A percentile compares a stretch with the other conserved stretches of the same genome.
These are phyloP conservation scores for Ormia ochracea DNA, from an alignment of 2,888 invertebrate genomes.

Conservation along the genomic window DNA sequence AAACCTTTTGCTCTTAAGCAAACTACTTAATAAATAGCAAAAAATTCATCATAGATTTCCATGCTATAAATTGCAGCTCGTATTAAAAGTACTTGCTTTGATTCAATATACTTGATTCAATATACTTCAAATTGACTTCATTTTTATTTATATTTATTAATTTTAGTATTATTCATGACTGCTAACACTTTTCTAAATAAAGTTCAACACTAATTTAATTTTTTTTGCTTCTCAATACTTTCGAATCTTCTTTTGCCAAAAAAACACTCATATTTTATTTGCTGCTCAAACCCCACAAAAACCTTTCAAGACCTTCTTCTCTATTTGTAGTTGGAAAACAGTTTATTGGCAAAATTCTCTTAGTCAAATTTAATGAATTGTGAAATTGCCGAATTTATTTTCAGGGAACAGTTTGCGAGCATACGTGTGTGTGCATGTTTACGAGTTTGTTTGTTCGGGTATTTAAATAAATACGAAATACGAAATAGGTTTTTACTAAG, in stretches of 20 bases:
- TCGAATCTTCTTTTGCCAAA: conserved; percentile 13
- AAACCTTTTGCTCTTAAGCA: too few relatives aligned
- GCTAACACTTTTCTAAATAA: conserved; percentile 37
- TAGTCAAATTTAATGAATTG: conserved; percentile 66
- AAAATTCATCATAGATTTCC: too few relatives aligned
- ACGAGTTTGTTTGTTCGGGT: neutral
- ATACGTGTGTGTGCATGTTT: neutral
- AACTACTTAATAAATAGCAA: too few relatives aligned
- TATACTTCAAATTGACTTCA: conserved; percentile 16
- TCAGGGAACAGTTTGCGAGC: conserved; percentile 16
- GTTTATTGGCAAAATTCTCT: conserved; percentile 65
- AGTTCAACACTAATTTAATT: conserved; percentile 35
- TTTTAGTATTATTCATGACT: conserved; percentile 38
- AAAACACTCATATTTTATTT: conserved; percentile 30
- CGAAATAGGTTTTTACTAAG: conserved; percentile 31
- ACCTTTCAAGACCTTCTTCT: conserved; percentile 25
- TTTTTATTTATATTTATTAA: conserved; percentile 29
- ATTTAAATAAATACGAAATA: conserved; percentile 4
- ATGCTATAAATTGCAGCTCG: too few relatives aligned
- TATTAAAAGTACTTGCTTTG: too few relatives aligned
- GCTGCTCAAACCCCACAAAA: conserved; percentile 32
- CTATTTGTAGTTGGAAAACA: conserved; percentile 42
- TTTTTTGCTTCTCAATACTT: conserved; percentile 6
- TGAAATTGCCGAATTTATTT: conserved; percentile 63
- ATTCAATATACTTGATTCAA: too few relatives aligned